Base-by-base conservation (phyloP, 2,888 invertebrate species). In the Tetranychus truncatus region DNA sequence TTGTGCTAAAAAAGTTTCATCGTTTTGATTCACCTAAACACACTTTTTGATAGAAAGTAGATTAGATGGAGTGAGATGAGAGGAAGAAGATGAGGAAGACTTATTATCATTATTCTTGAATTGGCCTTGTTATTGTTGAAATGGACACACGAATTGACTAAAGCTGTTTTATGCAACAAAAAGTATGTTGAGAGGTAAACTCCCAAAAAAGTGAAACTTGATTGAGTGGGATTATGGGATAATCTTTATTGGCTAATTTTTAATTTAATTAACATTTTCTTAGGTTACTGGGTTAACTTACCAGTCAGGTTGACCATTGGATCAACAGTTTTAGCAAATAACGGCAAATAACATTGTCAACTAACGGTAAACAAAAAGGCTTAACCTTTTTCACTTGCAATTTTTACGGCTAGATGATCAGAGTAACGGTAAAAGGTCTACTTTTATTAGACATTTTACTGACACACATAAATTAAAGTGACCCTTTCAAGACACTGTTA, bases 41-140 rank as follows among this genome's bases (percentile, higher is more conserved):
- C 21, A 69, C 9, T 72, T 44, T 5, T 45, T 7, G 71, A 76
- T 67, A 74, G 75, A 74, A 73, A 74, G 74, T 69, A 69, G 21
- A 69, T 69, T 21, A 21, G 69, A 69, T 8, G 21, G 20, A 69
- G 21, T 72, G 74, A 76, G 76, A 72, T 75, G 76, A 75, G 74
- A 75, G 76, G 75, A 73, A 76, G 76, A 74, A 67, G 55, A 55
- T 55, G 55, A 55, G 55, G 15, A 15, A 55, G 55, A 55, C 55
- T 15, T 15, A 55, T 55, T 55, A 55, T 55, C 15, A 55, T 55
- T 55, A 55, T 55, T 55, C 15, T 55, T 55, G 55, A 55, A 55
- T 55, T 55, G 55, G 55, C 55, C 55, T 55, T 55, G 55, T 55
- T 55, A 55, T 55, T 55, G 55, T 55, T 55, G 55, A 55, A 55